Conservation (phyloP, 2,113 vertebrate species). For the Tachycineta bicolor region DNA sequence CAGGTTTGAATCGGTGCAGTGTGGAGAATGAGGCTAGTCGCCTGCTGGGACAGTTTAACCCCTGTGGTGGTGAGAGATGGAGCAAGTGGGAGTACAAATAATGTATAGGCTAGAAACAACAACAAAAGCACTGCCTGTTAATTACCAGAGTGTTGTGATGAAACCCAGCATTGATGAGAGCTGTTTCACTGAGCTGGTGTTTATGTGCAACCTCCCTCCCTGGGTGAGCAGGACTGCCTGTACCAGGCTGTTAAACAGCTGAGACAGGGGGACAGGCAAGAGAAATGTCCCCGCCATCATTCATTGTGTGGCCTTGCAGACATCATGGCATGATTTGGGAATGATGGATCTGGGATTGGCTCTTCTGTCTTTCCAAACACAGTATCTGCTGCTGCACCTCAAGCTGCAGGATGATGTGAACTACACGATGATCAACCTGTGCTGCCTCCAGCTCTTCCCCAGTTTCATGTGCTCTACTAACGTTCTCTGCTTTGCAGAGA, state of each 20-base stretch:
- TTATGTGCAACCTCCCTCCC: neutral
- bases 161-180: neutral
- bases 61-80: neutral
- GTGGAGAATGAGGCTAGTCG: neutral
- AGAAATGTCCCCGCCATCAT: neutral
- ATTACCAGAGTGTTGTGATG: neutral
- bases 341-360: neutral
- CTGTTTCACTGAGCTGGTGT: neutral
- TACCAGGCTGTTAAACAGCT: neutral
- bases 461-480: accelerated
- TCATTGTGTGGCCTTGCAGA: neutral
- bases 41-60: neutral
- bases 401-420: neutral
- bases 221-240: neutral
- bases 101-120: neutral
- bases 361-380: neutral
- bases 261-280: neutral
- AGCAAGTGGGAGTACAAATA: neutral
- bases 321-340: neutral
- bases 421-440: accelerated
- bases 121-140: neutral
- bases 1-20: neutral
- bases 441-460: neutral
- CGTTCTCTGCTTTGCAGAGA: neutral
- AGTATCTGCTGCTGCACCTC: neutral